phyloP scores from a whole-genome alignment of 2,888 invertebrate genomes.

The Minunthozetes semirufus region DNA sequence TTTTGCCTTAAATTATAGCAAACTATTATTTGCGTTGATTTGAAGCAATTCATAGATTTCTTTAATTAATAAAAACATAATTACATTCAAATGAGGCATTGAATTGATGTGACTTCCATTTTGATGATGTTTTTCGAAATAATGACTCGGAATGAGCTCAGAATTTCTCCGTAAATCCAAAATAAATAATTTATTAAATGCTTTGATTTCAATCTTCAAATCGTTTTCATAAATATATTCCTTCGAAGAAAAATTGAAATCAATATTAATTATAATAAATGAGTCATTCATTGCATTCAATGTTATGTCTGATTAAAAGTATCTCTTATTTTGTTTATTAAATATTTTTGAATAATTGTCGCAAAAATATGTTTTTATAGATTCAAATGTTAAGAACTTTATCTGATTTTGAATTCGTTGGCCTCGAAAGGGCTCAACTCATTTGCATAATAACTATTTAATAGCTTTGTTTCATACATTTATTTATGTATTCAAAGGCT shows the following conservation, averaged over 20 bases:
- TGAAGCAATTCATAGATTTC: no score
- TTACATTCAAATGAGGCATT: constrained; percentile 52
- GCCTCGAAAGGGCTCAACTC: neutral
- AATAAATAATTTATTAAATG: constrained; percentile 59
- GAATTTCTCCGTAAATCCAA: constrained; percentile 67
- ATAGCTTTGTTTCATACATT: neutral
- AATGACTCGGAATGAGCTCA: constrained; percentile 62
- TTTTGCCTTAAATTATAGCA: no score
- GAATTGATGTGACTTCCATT: constrained; percentile 47
- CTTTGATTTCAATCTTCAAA: constrained; percentile 28
- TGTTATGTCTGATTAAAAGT: neutral
- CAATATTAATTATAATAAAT: neutral
- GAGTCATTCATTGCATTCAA: neutral
- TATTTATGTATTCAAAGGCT: no score
- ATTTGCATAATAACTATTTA: neutral
- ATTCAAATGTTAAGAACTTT: no score
- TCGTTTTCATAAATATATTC: constrained; percentile 4
- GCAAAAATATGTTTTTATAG: no score
- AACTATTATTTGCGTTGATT: no score
- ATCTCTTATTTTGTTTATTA: no score
- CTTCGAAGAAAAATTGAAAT: neutral
- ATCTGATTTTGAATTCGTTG: no score
- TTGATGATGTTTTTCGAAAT: constrained; percentile 58
- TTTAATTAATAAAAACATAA: constrained; percentile 43
- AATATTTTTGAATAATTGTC: no score